Evolutionary conservation across 1,140 invertebrate species (phyloP), one percentile per base, ranked within the genome.

Genomic region (Platyura marginata): DNA sequence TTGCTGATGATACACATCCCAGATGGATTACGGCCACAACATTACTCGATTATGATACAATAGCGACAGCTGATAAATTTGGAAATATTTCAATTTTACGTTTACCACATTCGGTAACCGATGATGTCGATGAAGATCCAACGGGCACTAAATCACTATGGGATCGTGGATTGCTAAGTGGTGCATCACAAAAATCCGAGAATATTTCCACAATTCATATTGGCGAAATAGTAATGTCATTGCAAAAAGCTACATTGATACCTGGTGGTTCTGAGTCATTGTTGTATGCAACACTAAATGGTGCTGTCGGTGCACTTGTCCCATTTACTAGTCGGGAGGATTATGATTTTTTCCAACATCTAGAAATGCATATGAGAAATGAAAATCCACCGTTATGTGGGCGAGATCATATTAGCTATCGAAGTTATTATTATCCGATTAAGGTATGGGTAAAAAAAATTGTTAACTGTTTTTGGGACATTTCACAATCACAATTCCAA

Each of bases 291-390:
- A 98, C 95, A 0, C 55, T 98, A 1, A 93, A 88, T 47, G 96
- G 96, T 10, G 79, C 87, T 5, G 81, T 99, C 1, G 96, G 95
- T 2, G 92, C 96, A 29, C 67, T 99, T 3, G 86, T 98, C 10
- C 93, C 96, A 0, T 98, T 99, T 52, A 94, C 92, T 0, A 95
- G 92, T 21, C 81, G 94, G 54, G 95, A 99, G 69, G 94, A 98
- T 62, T 91, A 94, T 51, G 94, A 98, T 57, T 98, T 98, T 56
- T 98, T 99, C 66, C 94, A 98, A 62, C 90, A 98, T 68, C 65
- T 99, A 41, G 96, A 99, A 62, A 98, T 99, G 95, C 93, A 99
- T 60, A 94, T 99, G 91, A 68, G 96, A 34, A 89, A 87, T 39
- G 94, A 98, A 63, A 87, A 97, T 64, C 75, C 90, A 0, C 93